Evolutionary conservation across 2,888 invertebrate species (phyloP).

Genomic region (Barypeithes pellucidus): DNA sequence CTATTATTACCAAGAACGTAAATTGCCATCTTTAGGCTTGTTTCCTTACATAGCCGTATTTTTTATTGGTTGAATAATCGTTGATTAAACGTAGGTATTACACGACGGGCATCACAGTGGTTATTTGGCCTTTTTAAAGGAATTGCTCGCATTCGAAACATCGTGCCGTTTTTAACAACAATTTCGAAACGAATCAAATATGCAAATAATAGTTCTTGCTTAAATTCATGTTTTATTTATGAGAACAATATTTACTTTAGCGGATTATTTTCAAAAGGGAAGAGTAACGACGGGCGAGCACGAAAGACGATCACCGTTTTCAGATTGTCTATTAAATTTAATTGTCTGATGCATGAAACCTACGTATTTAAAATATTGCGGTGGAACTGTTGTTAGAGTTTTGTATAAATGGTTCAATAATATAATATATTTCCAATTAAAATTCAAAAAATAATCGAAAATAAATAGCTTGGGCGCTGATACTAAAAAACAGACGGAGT

Average conservation of each 20-base stretch:
- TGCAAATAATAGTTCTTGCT: constrained; percentile 70
- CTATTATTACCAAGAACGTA: constrained; percentile 38
- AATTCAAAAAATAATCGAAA: no score
- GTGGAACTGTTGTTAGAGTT: no score
- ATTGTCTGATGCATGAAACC: not conserved
- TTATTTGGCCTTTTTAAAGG: constrained; percentile 45
- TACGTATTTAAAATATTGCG: not conserved
- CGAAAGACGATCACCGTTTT: constrained; percentile 27
- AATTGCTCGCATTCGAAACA: constrained; percentile 36
- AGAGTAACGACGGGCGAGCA: constrained; percentile 42
- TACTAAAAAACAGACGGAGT: no score
- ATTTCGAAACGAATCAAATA: constrained; percentile 69
- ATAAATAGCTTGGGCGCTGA: no score
- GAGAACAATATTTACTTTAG: constrained; percentile 70
- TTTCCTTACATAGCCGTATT: constrained; percentile 25
- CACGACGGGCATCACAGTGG: constrained; percentile 38
- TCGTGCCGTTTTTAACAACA: constrained; percentile 58
- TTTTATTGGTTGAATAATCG: constrained; percentile 33
- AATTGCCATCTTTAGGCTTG: constrained; percentile 45
- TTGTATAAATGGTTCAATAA: no score
- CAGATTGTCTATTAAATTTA: not conserved
- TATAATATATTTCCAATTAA: no score
- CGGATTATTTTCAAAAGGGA: constrained; percentile 67
- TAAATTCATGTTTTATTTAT: constrained; percentile 69
- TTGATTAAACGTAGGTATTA: constrained; percentile 42